These are phyloP conservation scores for Datnioides undecimradiatus DNA, from an alignment of 2,113 vertebrate genomes.

Conservation along the genomic window DNA sequence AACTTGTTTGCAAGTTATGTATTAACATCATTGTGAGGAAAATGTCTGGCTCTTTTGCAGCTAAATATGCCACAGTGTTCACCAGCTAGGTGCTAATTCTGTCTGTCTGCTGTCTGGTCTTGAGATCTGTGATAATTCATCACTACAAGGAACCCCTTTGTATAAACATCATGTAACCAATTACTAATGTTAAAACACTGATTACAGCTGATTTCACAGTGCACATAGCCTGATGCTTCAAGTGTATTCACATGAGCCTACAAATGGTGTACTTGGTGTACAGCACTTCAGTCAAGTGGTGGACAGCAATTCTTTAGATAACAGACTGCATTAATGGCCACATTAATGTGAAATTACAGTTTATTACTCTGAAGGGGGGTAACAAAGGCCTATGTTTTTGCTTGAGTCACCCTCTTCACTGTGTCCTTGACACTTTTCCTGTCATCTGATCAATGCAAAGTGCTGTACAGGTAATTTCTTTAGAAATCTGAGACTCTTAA, in stretches of 20 bases:
- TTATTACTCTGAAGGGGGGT: not conserved
- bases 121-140: too few relatives aligned
- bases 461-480: not conserved
- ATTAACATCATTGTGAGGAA: too few relatives aligned
- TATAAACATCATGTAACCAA: too few relatives aligned
- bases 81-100: too few relatives aligned
- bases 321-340: not conserved
- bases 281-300: not conserved
- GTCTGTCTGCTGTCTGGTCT: too few relatives aligned
- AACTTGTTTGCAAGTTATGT: not conserved
- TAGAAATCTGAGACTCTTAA: not conserved
- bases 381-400: not conserved
- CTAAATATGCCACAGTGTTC: too few relatives aligned
- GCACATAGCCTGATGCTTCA: too few relatives aligned
- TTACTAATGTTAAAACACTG: too few relatives aligned
- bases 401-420: not conserved
- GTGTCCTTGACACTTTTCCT: slow-evolving; percentile 1
- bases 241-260: not conserved
- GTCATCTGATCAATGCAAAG: not conserved
- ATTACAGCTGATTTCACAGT: too few relatives aligned
- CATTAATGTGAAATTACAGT: not conserved
- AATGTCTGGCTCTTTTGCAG: too few relatives aligned
- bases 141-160: too few relatives aligned
- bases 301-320: not conserved
- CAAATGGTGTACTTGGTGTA: not conserved